Evolutionary conservation across 2,797 vertebrate species (phyloP), one percentile per base, ranked within the genome.

Genomic region (Danionella dracula): DNA sequence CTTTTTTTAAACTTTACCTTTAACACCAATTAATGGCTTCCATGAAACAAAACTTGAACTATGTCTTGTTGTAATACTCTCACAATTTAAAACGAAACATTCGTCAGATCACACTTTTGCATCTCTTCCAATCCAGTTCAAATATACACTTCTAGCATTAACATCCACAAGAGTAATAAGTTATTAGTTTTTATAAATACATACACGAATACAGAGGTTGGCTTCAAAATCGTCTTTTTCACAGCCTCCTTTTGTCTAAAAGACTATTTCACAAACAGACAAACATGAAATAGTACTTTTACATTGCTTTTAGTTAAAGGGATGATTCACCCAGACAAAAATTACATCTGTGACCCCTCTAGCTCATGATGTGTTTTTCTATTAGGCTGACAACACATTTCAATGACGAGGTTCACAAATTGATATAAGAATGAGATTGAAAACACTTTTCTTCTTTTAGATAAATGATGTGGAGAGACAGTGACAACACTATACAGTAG

Each of bases 121-220:
- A 54, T 76, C n/a, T 17, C 67, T 12, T 75, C 55, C 70, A 78
- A 68, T 79, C 65, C 83, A 78, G 66, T 81, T 77, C 82, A 88
- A 76, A 78, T 81, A 88, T 82, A 86, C 81, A 87, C 83, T 86
- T 82, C 81, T 83, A 79, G 85, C 85, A 86, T 86, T 81, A 82
- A 85, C 84, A 82, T 86, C 79, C 85, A 90, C 86, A 85, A 86
- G 82, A 87, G 86, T 85, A 87, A 88, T 90, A 88, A 88, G 81
- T 88, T 76, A 80, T 70, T 84, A 86, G 80, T 41, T 59, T 58
- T 73, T 58, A 67, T 65, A 76, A 58, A 76, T 53, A 86, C 79
- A 87, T 74, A 85, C 77, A 86, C 80, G 86, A 81, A 84, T 74
- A 86, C 59, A 79, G 71, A 75, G 62, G 77, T 74, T 80, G 75